These are phyloP conservation scores for Coreoperca whiteheadi DNA, from an alignment of 2,113 vertebrate species.

Conservation along the genomic window DNA sequence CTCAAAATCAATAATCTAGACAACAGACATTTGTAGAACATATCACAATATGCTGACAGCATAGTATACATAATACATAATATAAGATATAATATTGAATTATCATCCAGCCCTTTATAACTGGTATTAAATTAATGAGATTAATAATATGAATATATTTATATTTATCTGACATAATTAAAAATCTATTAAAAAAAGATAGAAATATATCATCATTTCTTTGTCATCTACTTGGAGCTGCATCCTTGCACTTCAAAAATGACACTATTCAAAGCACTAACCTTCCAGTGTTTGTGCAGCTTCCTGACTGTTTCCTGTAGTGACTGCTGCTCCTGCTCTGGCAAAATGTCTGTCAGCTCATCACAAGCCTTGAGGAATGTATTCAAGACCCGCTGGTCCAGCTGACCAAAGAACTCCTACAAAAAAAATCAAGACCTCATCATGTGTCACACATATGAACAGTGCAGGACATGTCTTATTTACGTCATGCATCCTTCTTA, in stretches of 20 bases:
- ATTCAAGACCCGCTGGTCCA: constrained; percentile 94
- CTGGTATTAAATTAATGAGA: too few relatives aligned
- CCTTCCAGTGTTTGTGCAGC: constrained; percentile 98
- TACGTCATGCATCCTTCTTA: neutral
- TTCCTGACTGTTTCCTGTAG: constrained; percentile 96
- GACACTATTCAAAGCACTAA: constrained; percentile 71
- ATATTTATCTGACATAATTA: neutral
- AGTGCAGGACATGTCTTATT: neutral
- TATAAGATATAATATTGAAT: too few relatives aligned
- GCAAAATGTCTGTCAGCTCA: constrained; percentile 96
- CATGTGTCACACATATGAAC: neutral
- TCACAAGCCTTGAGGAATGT: constrained; percentile 97
- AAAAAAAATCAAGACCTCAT: constrained; percentile 24
- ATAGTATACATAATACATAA: neutral
- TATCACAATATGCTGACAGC: neutral
- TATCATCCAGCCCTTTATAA: too few relatives aligned
- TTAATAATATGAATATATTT: neutral
- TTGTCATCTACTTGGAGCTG: neutral
- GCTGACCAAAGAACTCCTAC: constrained; percentile 95
- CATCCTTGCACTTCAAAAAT: neutral
- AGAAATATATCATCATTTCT: neutral
- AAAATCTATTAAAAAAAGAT: neutral
- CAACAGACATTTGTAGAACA: neutral
- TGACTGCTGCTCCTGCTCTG: constrained; percentile 93
- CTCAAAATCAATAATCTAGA: neutral